Conservation (phyloP, 2,113 vertebrate species). For the Raja brachyura region DNA sequence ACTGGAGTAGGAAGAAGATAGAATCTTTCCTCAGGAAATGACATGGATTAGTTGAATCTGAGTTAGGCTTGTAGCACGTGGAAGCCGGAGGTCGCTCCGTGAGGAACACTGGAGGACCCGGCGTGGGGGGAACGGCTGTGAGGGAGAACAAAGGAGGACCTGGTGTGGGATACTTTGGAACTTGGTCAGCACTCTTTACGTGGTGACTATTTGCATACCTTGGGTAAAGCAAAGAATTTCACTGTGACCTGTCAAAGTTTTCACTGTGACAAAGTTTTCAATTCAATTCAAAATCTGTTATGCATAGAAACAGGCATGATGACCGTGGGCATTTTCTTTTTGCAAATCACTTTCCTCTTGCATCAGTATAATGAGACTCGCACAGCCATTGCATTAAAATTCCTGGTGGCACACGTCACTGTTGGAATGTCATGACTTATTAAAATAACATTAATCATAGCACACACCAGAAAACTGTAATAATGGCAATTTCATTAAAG, state of each 20-base stretch:
- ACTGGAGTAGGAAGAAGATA: neutral
- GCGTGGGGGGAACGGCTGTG: no score
- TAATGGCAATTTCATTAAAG: neutral
- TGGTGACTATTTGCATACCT: no score
- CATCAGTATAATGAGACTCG: neutral
- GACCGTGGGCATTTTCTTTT: neutral
- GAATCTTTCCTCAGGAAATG: neutral
- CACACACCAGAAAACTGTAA: neutral
- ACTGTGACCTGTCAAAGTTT: no score
- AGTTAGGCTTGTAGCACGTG: neutral
- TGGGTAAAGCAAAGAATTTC: no score
- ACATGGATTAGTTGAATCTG: neutral
- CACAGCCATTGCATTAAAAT: neutral
- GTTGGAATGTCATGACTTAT: neutral
- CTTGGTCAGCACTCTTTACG: no score
- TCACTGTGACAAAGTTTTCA: no score
- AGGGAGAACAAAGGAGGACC: no score
- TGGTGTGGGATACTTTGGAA: no score
- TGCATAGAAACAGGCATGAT: neutral
- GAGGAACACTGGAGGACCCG: no score
- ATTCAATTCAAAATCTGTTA: neutral
- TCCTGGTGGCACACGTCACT: neutral
- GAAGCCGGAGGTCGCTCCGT: no score
- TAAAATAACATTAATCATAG: neutral
- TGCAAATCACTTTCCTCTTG: neutral